phyloP scores from a whole-genome alignment of 1,140 invertebrate genomes.

The Subanguina moxae region DNA sequence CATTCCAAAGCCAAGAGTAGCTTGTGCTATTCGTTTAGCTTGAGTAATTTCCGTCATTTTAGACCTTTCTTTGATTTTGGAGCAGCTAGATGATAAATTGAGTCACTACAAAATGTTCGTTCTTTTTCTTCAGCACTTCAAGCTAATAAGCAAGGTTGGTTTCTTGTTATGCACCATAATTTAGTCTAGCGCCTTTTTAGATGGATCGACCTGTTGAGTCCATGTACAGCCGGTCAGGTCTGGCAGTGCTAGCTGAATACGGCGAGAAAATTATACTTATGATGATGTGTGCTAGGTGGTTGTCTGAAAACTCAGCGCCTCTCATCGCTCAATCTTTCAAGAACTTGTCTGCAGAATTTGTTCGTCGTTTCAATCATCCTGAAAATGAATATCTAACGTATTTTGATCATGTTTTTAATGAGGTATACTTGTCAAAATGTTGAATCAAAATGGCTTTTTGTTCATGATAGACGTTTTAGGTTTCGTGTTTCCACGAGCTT shows the following conservation, averaged over 20 bases:
- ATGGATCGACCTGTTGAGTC: conserved; percentile 5
- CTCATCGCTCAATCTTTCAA: conserved; percentile 6
- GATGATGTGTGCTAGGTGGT: conserved; percentile 12
- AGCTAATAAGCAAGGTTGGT: conserved; percentile 12
- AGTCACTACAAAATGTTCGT: conserved; percentile 17
- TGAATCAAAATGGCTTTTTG: not conserved
- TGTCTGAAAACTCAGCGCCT: conserved; percentile 12
- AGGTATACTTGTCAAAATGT: not conserved
- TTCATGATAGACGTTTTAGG: not conserved
- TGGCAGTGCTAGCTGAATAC: conserved; percentile 7
- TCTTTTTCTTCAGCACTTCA: conserved; percentile 18
- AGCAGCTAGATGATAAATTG: conserved; percentile 16
- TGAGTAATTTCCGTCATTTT: conserved; percentile 8
- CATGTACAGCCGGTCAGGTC: conserved; percentile 9
- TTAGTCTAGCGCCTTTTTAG: not conserved
- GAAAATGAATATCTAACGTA: conserved; percentile 10
- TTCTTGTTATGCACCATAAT: not conserved
- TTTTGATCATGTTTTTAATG: conserved; percentile 17
- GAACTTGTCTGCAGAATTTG: conserved; percentile 3
- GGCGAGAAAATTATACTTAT: conserved; percentile 11
- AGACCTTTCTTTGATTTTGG: conserved; percentile 17
- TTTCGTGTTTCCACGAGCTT: conserved; percentile 8
- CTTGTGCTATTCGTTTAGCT: conserved; percentile 19
- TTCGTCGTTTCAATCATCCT: conserved; percentile 14
- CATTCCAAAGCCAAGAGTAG: not conserved